These are phyloP conservation scores for Lagenorhynchus albirostris DNA, from an alignment of 2,113 vertebrate genomes.

Conservation along the genomic window DNA sequence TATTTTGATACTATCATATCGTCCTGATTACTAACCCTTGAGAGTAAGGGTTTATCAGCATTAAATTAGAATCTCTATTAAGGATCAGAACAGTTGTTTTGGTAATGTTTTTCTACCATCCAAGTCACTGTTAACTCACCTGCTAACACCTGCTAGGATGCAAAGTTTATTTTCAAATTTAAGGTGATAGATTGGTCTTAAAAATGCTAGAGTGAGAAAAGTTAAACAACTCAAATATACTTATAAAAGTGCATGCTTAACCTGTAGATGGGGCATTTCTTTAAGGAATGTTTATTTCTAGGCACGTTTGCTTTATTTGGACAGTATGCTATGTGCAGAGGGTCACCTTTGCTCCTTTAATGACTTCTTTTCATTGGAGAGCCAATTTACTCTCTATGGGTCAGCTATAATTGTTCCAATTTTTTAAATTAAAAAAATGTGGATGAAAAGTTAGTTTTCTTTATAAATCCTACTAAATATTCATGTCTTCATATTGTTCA, in stretches of 20 bases:
- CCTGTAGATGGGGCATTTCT: neutral
- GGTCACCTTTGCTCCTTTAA: neutral
- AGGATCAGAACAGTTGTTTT: neutral
- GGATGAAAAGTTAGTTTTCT: neutral
- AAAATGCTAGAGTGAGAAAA: neutral
- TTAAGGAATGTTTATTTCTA: slow-evolving; percentile 4
- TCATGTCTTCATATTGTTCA: neutral
- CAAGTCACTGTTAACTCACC: neutral
- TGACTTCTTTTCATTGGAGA: neutral
- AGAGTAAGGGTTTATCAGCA: neutral
- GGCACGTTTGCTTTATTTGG: neutral
- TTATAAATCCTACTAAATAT: neutral
- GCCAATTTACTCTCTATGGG: neutral
- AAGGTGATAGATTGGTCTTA: neutral
- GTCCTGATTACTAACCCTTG: neutral
- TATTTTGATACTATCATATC: neutral
- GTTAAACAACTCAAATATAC: neutral
- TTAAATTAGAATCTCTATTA: neutral
- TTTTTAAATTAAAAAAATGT: neutral
- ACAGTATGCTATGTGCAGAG: neutral
- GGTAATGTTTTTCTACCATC: neutral
- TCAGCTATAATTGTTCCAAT: neutral
- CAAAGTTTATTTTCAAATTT: neutral
- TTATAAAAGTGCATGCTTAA: neutral
- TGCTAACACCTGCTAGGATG: neutral